A percentile compares a stretch with the other conserved stretches of the same genome.
These are phyloP conservation scores for Leptoteleia sp. DNA, from an alignment of 1,140 invertebrate species.

Conservation along the genomic window DNA sequence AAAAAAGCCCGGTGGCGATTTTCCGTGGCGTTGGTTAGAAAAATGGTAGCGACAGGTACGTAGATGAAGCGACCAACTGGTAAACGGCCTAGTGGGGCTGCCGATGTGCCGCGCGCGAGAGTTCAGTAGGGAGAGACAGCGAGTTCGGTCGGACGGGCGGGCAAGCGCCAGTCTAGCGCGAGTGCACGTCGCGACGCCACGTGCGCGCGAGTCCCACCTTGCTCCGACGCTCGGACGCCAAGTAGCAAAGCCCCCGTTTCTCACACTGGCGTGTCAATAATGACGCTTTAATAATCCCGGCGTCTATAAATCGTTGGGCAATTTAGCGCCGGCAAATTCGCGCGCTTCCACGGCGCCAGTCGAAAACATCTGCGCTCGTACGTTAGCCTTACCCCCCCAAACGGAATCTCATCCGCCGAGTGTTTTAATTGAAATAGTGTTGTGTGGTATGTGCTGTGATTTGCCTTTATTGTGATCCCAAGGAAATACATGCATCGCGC, in stretches of 20 bases:
- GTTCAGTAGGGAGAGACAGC: conserved; percentile 77
- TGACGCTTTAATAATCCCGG: conserved; percentile 49
- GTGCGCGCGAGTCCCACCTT: conserved; percentile 49
- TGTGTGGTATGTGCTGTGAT: conserved; percentile 53
- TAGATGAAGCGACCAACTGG: conserved; percentile 44
- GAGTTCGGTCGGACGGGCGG: conserved; percentile 76
- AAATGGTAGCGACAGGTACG: conserved; percentile 62
- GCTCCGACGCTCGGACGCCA: conserved; percentile 13
- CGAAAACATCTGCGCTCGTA: conserved; percentile 25
- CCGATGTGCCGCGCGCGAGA: conserved; percentile 56
- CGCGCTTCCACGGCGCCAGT: conserved; percentile 1
- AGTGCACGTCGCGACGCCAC: conserved; percentile 74
- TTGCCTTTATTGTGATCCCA: conserved; percentile 37
- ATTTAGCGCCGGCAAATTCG: conserved; percentile 10
- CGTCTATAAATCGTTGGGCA: conserved; percentile 30
- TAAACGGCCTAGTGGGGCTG: conserved; percentile 55
- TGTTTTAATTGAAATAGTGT: conserved; percentile 49
- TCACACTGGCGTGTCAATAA: conserved; percentile 43
- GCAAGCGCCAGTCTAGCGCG: conserved; percentile 76
- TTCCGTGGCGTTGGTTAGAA: conserved; percentile 38
- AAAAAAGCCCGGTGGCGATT: too few relatives aligned
- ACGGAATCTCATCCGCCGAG: conserved; percentile 9
- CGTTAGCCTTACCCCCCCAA: background rate
- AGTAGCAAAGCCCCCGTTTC: conserved; percentile 24
- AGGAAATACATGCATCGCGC: too few relatives aligned